These are phyloP conservation scores for Gallinago nigripennis DNA, from an alignment of 2,797 vertebrate genomes.

Conservation along the genomic window DNA sequence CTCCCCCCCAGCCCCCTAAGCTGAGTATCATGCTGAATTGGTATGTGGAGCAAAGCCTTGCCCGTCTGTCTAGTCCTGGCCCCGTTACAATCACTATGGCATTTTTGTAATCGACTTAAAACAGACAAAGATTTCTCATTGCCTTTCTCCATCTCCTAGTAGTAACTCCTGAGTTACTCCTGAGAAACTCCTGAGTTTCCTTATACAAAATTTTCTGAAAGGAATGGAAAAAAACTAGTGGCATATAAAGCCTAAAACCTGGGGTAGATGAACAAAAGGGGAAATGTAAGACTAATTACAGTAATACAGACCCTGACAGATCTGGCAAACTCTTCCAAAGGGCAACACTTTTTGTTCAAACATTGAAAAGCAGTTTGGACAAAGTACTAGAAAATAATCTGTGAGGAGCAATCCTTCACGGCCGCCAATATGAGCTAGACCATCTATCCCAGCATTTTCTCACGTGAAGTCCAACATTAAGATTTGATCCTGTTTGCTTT, in stretches of 20 bases:
- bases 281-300: neutral
- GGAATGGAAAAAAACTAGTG: neutral
- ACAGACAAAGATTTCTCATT: neutral
- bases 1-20: neutral
- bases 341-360: neutral
- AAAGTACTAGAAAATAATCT: neutral
- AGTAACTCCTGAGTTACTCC: too few relatives aligned
- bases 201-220: neutral
- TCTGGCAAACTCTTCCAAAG: neutral
- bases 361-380: neutral
- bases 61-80: neutral
- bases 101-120: neutral
- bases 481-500: constrained; percentile 15
- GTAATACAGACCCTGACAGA: neutral
- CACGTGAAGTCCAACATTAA: neutral
- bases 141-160: neutral
- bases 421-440: accelerated
- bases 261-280: neutral
- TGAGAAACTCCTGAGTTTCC: neutral
- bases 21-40: neutral
- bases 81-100: neutral
- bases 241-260: neutral
- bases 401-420: neutral
- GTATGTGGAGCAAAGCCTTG: neutral
- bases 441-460: neutral